Percentiles rank a stretch among this genome's conserved stretches.
Evolutionary conservation across 1,140 invertebrate species (phyloP).

Genomic region (Akabosia matsudoensis): DNA sequence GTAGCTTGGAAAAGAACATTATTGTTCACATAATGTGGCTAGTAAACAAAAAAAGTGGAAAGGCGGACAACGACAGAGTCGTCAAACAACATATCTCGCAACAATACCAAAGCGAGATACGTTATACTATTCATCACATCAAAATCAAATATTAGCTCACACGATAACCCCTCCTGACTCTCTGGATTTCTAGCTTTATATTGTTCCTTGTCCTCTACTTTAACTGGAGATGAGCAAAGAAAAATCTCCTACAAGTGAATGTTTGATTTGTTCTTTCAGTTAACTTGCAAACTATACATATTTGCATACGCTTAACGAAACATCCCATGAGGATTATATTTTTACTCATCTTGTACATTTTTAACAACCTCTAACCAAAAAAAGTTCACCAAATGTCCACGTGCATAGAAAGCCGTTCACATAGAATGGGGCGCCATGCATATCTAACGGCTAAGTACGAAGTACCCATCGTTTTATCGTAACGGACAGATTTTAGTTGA

Average conservation of each 20-base stretch:
- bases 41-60: background rate
- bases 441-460: too few species aligned
- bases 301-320: too few species aligned
- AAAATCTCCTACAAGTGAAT: background rate
- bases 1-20: too few species aligned
- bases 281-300: too few species aligned
- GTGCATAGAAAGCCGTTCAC: too few species aligned
- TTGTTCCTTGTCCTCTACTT: background rate
- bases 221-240: background rate
- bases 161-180: background rate
- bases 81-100: background rate
- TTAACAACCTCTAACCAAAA: slow-evolving; percentile 1
- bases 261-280: too few species aligned
- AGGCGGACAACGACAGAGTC: background rate
- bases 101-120: background rate
- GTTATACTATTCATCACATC: background rate
- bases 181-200: background rate
- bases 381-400: slow-evolving; percentile 11
- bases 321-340: too few species aligned
- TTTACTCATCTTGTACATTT: background rate
- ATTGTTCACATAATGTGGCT: too few species aligned
- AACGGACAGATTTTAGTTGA: too few species aligned
- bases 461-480: too few species aligned
- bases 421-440: too few species aligned
- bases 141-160: slow-evolving; percentile 20